These are phyloP conservation scores for Guaruba guarouba DNA, from an alignment of 2,113 vertebrate species.

Conservation along the genomic window DNA sequence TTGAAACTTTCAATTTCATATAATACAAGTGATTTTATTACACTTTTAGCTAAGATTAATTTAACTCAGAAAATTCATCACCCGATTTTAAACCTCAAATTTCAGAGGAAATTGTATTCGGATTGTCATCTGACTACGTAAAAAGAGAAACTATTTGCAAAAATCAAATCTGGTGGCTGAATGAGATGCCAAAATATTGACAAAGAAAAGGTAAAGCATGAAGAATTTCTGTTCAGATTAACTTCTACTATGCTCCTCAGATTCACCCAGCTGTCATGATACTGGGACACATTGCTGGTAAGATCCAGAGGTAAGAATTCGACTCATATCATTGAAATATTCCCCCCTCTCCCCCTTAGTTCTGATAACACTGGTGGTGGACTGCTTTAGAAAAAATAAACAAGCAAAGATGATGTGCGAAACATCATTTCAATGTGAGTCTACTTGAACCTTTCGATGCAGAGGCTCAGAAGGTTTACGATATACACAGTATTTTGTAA, in stretches of 20 bases:
- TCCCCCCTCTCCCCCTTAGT: neutral
- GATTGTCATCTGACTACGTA: neutral
- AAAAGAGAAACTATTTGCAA: neutral
- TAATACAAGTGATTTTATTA: neutral
- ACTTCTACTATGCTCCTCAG: neutral
- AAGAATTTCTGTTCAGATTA: neutral
- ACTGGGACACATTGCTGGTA: neutral
- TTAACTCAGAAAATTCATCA: neutral
- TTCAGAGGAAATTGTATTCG: neutral
- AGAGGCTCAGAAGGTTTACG: conserved; percentile 64
- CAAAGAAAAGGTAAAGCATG: neutral
- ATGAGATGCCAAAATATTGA: neutral
- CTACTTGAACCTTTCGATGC: conserved; percentile 57
- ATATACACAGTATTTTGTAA: conserved; percentile 84
- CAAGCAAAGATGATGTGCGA: conserved; percentile 39
- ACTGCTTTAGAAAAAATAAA: conserved; percentile 33
- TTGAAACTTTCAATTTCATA: conserved; percentile 1
- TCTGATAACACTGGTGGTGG: neutral
- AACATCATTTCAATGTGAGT: conserved; percentile 50
- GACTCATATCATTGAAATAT: neutral
- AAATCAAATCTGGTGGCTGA: neutral
- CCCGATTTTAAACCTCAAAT: neutral
- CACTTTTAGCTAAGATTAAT: neutral
- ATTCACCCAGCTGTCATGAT: neutral
- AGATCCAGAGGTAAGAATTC: neutral